A percentile compares a stretch with the other conserved stretches of the same genome.
phyloP scores from a whole-genome alignment of 2,113 vertebrate genomes.

The Notarius lentiginosus region DNA sequence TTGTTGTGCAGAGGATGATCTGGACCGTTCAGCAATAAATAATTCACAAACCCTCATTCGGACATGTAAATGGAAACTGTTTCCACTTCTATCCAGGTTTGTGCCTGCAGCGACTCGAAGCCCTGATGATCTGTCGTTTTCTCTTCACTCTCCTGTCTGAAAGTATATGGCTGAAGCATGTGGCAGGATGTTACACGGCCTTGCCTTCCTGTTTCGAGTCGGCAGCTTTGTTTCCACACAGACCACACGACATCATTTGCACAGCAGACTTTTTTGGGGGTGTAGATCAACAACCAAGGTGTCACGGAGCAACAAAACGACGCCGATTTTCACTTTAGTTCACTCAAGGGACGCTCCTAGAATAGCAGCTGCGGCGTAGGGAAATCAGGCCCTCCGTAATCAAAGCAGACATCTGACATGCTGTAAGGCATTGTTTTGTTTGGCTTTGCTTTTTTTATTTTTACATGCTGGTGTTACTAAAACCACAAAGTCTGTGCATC shows the following conservation, averaged over 20 bases:
- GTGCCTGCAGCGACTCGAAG: neutral
- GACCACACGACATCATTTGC: conserved; percentile 41
- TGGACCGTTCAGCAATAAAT: conserved; percentile 71
- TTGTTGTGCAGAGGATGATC: conserved; percentile 54
- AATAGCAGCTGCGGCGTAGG: neutral
- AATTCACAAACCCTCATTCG: conserved; percentile 58
- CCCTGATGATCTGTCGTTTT: too few relatives aligned
- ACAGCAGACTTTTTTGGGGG: conserved; percentile 17
- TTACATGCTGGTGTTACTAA: neutral
- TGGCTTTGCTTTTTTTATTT: neutral
- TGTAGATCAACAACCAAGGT: neutral
- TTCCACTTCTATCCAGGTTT: conserved; percentile 31
- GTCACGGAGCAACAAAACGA: neutral
- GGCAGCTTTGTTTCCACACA: conserved; percentile 36
- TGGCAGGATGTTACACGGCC: conserved; percentile 71
- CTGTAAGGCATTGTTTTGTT: neutral
- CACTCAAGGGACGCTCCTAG: neutral
- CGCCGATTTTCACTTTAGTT: neutral
- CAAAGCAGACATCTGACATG: neutral
- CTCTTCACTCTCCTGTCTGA: neutral
- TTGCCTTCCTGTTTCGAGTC: conserved; percentile 64
- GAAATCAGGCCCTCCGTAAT: neutral
- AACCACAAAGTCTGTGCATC: neutral
- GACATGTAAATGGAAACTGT: conserved; percentile 51
- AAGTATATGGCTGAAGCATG: conserved; percentile 37